Evolutionary conservation across 1,140 invertebrate genomes (phyloP), one percentile per base, ranked within the genome.

Genomic region (Zaprionus davidi): DNA sequence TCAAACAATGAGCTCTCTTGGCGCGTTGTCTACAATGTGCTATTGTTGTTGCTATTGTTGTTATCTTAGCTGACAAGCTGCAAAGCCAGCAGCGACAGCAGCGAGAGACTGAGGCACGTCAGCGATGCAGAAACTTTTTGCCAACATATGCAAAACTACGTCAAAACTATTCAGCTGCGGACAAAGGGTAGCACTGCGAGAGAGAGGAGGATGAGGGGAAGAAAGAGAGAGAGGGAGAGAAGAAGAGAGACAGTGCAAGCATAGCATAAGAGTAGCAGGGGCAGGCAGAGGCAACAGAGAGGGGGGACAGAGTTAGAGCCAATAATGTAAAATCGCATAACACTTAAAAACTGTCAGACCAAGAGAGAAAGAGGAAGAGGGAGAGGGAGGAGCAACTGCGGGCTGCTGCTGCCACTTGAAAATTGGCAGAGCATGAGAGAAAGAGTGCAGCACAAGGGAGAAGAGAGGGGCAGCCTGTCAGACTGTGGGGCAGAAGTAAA

Each of bases 281-380:
- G 2, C 38, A 60, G 56, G 17, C 15, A 31, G 28, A 2, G 28
- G 28, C 9, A 11, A 34, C 9, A 34, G 9, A 3, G 2, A 7
- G 28, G 6, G 28, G 7, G 28, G 28, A 28, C 67, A 78, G n/a
- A 46, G 63, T 12, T 78, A 70, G 78, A 84, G 85, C 85, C 84
- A 88, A 88, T 88, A 84, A 84, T 84, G 81, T 79, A 90, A 81
- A 88, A 90, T 88, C 81, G 85, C 81, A 88, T 79, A 88, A 88
- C 84, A 90, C 85, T 90, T 88, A 65, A 88, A 62, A 87, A 73
- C 75, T 77, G 75, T 73, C 75, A 76, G 72, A 73, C 44, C 13
- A 12, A 68, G 20, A 15, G 17, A 38, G 44, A 57, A 44, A 28
- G 51, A 22, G 17, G n/a, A 31, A n/a, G 26, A 17, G 60, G 13